These are phyloP conservation scores for Neodiprion pinetum DNA, from an alignment of 1,140 invertebrate species.

Conservation along the genomic window DNA sequence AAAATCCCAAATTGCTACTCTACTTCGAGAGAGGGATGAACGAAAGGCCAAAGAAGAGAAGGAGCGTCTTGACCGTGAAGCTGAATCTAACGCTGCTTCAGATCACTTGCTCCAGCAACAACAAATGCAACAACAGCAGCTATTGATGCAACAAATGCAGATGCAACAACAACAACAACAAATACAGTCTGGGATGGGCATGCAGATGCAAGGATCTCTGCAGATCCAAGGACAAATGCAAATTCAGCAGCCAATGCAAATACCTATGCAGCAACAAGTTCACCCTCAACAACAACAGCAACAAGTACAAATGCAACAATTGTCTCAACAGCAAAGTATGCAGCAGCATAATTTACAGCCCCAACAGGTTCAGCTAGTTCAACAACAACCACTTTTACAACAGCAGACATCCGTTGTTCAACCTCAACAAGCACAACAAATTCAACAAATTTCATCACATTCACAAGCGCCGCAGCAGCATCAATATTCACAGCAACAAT, in stretches of 20 bases:
- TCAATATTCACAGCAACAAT: slow-evolving; percentile 60
- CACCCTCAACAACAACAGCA: slow-evolving; percentile 30
- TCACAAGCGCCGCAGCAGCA: slow-evolving; percentile 56
- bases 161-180: slow-evolving; percentile 67
- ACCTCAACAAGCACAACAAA: slow-evolving; percentile 64
- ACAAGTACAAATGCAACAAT: slow-evolving; percentile 28
- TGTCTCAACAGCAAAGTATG: slow-evolving; percentile 37
- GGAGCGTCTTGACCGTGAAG: slow-evolving; percentile 56
- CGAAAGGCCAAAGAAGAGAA: slow-evolving; percentile 62
- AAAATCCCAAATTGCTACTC: slow-evolving; percentile 77
- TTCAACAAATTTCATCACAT: slow-evolving; percentile 58
- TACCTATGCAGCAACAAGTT: slow-evolving; percentile 34
- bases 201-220: slow-evolving; percentile 23
- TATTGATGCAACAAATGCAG: slow-evolving; percentile 65
- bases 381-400: slow-evolving; percentile 53
- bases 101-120: slow-evolving; percentile 51
- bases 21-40: slow-evolving; percentile 71
- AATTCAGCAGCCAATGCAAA: slow-evolving; percentile 33
- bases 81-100: slow-evolving; percentile 39
- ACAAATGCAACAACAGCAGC: slow-evolving; percentile 59
- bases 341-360: slow-evolving; percentile 53
- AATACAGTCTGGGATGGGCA: slow-evolving; percentile 22
- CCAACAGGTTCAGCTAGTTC: slow-evolving; percentile 55
- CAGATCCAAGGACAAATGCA: slow-evolving; percentile 22
- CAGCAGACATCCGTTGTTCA: slow-evolving; percentile 68